Evolutionary conservation across 2,888 invertebrate genomes (phyloP), one percentile per base, ranked within the genome.

Genomic region (Eledona agricola): DNA sequence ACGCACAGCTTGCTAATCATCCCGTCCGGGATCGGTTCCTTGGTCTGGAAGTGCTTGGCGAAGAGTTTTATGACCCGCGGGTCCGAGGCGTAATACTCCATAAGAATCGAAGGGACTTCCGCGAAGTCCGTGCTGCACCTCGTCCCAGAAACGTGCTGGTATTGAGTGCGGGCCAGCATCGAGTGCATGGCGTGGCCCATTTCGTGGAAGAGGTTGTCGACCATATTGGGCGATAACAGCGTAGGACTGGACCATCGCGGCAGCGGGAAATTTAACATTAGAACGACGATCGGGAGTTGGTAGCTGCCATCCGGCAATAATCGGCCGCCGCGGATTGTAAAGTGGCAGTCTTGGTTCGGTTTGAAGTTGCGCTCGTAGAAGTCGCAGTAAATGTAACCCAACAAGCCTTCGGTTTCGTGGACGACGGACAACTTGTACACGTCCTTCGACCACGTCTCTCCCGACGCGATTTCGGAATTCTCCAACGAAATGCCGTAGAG

Each of bases 101-200:
- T 96, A 9, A 99, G 81, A 52, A 97, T 90, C n/a, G 96, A 96
- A 3, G 99, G 99, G 25, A 99, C 93, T 82, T 99, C 99, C 1
- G 99, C 98, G 72, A 99, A 92, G 80, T 99, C 99, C 2, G 98
- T 97, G 59, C 93, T 86, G 73, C 97, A 98, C 47, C 99, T 82
- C 0, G 99, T 99, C 53, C 98, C 97, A 2, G 96, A 90, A 28
- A 98, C 95, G 78, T 99, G 98, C 77, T 99, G 99, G 56, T 96
- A 93, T 54, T 85, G 83, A 0, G 97, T 96, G 57, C 96, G 83
- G 1, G 94, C 99, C 61, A 99, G 78, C 96, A 99, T 97, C 9
- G 97, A 96, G 78, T 99, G 99, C 84, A 98, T 88, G 7, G 98
- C 99, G 79, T 99, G 99, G 0, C 99, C 99, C 88, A 96, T 89